These are phyloP conservation scores for Hypotaenidia okinawae DNA, from an alignment of 2,797 vertebrate species.

Conservation along the genomic window DNA sequence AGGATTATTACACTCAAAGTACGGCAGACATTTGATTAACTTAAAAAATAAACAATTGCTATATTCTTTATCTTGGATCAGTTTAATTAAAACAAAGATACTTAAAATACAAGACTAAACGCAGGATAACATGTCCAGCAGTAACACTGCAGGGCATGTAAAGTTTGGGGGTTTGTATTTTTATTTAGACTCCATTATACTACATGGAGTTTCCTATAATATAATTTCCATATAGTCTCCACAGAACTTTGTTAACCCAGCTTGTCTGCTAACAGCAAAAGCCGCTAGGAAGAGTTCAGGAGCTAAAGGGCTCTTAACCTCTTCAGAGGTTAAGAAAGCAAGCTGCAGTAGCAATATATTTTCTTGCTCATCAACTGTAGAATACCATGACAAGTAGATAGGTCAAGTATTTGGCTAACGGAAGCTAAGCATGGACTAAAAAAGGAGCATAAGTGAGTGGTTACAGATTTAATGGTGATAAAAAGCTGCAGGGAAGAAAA, in stretches of 20 bases:
- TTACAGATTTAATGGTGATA: not conserved
- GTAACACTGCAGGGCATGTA: not conserved
- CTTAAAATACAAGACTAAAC: not conserved
- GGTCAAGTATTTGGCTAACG: not conserved
- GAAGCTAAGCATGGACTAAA: not conserved
- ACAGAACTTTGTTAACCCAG: not conserved
- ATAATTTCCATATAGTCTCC: not conserved
- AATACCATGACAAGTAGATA: fast-evolving
- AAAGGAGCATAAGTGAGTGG: not conserved
- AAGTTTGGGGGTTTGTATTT: not conserved
- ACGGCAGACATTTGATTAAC: not conserved
- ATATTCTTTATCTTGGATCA: not conserved
- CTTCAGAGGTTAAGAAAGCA: not conserved
- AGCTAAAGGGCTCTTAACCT: not conserved
- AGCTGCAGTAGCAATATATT: not conserved
- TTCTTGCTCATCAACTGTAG: not conserved
- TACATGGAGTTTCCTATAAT: not conserved
- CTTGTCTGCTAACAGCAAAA: not conserved
- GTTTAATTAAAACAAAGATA: not conserved
- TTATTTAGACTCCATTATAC: not conserved
- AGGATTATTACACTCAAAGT: not conserved
- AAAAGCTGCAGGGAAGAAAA: not conserved
- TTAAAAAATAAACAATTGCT: not conserved
- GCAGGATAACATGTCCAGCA: not conserved
- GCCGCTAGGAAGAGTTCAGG: not conserved